Conservation (phyloP, 2,797 vertebrate genomes). For the Australoheros facetus region DNA sequence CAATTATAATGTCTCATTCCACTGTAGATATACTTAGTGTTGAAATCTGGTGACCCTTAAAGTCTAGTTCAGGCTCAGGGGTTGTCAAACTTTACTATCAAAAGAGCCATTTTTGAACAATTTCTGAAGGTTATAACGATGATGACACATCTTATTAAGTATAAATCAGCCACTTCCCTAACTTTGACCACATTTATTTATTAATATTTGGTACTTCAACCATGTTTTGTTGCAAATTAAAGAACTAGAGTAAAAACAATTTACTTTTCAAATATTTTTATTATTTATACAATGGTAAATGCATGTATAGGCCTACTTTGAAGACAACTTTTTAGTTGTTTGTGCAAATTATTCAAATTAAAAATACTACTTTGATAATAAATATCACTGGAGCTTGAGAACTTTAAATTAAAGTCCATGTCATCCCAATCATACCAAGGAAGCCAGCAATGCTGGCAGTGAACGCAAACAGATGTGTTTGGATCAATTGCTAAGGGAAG, state of each 20-base stretch:
- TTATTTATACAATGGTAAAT: not conserved
- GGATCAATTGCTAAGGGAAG: not conserved
- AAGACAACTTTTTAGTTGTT: too few relatives aligned
- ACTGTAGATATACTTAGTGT: not conserved
- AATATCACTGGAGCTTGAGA: not conserved
- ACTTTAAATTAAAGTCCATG: accelerated
- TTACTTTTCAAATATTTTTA: not conserved
- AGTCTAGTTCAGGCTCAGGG: not conserved
- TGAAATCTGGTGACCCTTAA: too few relatives aligned
- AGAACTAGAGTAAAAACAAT: not conserved
- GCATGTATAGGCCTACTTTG: not conserved
- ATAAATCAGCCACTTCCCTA: not conserved
- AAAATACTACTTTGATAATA: not conserved
- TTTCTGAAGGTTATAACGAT: not conserved
- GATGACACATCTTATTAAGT: not conserved
- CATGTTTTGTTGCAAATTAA: not conserved
- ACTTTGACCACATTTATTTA: not conserved
- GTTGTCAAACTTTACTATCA: not conserved
- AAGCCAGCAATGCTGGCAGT: not conserved
- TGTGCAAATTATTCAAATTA: not conserved
- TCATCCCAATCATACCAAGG: not conserved
- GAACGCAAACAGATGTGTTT: not conserved
- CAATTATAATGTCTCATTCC: not conserved
- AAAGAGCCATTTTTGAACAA: not conserved
- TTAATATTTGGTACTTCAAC: not conserved